Conservation (phyloP, 2,888 invertebrate species). For the Antheraea yamamai region DNA sequence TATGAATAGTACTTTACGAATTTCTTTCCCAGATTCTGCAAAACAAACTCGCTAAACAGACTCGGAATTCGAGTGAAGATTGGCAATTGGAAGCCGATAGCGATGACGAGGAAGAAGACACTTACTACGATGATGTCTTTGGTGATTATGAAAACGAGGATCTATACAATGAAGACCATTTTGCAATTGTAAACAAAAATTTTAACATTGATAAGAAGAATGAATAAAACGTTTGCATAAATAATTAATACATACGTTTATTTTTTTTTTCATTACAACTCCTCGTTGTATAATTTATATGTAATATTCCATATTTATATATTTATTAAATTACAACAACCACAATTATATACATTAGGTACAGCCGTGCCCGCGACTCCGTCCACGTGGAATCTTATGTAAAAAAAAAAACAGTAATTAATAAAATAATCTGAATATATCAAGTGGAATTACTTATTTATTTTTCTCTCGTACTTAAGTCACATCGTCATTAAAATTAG, state of each 20-base stretch:
- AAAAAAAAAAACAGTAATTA: too few species aligned
- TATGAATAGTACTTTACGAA: not conserved
- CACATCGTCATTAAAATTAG: too few species aligned
- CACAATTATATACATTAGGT: too few species aligned
- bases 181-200: slow-evolving; percentile 16
- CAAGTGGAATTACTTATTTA: too few species aligned
- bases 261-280: not conserved
- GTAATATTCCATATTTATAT: too few species aligned
- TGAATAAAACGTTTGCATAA: not conserved
- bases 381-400: too few species aligned
- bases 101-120: slow-evolving; percentile 34
- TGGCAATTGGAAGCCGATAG: slow-evolving; percentile 33
- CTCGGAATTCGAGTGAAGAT: slow-evolving; percentile 42
- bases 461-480: too few species aligned
- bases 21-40: slow-evolving; percentile 58
- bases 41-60: slow-evolving; percentile 58
- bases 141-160: slow-evolving; percentile 50
- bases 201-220: not conserved
- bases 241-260: not conserved
- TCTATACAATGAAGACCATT: slow-evolving; percentile 32
- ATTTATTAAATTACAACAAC: too few species aligned
- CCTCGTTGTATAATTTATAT: too few species aligned
- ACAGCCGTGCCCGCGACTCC: too few species aligned
- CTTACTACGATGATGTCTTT: slow-evolving; percentile 36
- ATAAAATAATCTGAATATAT: too few species aligned